phyloP scores from a whole-genome alignment of 2,888 invertebrate genomes.

The Eristalis arbustorum region DNA sequence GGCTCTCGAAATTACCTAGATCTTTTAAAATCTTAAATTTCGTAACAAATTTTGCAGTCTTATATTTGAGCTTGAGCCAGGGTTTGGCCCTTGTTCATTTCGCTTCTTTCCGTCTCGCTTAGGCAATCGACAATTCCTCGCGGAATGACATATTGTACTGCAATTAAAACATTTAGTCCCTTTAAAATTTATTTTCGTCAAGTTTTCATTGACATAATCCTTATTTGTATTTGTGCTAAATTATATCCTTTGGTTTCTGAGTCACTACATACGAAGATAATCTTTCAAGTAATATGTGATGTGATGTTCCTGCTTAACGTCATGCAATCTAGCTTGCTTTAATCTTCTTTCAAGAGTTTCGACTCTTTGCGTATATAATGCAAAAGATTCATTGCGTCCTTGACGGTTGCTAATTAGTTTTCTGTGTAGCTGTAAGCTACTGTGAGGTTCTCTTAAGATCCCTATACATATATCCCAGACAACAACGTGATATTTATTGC shows the following conservation, averaged over 20 bases:
- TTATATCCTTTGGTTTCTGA: neutral
- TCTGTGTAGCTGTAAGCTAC: too few species aligned
- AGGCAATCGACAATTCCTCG: neutral
- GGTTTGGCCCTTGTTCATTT: slow-evolving; percentile 1
- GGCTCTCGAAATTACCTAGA: neutral
- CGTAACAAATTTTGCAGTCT: neutral
- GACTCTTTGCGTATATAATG: neutral
- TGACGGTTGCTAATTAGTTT: too few species aligned
- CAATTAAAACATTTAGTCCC: slow-evolving; percentile 1
- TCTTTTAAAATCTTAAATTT: neutral
- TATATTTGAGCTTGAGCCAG: neutral
- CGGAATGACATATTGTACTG: neutral
- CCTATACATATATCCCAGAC: too few species aligned
- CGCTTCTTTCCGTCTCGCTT: neutral
- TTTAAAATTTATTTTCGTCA: neutral
- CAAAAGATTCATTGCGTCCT: neutral
- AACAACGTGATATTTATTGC: too few species aligned
- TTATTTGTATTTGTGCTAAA: neutral
- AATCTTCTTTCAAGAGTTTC: too few species aligned
- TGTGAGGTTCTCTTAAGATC: neutral
- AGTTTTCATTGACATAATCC: neutral
- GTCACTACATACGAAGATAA: neutral
- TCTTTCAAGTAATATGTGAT: neutral
- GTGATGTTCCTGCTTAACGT: neutral
- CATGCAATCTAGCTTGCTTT: neutral